Base-by-base conservation (phyloP, 2,113 vertebrate species). In the Anarhynchus alexandrinus region DNA sequence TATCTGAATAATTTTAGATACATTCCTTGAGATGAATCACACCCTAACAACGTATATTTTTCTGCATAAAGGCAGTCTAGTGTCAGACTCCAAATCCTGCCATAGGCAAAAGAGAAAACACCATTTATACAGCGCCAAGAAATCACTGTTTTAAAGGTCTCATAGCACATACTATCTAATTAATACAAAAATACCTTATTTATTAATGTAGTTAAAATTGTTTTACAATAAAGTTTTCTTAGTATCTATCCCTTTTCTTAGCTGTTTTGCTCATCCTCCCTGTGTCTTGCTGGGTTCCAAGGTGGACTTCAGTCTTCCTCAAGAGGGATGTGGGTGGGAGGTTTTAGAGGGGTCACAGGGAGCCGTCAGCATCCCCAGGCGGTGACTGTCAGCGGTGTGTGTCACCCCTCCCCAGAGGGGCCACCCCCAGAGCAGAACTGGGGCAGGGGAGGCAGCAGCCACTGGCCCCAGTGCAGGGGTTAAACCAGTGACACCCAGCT, bases 1-100 rank as follows among this genome's bases (percentile, higher is more conserved):
- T 95, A 94, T 62, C 83, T 59, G 59, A 93, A 92, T 82, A 95
- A 86, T 91, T 91, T 94, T 82, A 89, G 29, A 79, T 86, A 42
- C 38, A 71, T 82, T 82, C 55, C 32, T 82, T 34, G 16, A 91
- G 77, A 94, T 67, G 42, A 94, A 93, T 86, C 57, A 57, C 38
- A 82, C 26, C 13, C 29, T 64, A 71, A 84, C 92, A 45, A 1
- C 42, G 78, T 38, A 11, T 62, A 45, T 82, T 91, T 93, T 34
- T 81, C 83, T 92, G 23, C 67, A 45, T 16, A 69, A 65, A 79
- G 42, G 5, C 16, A 86, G 38, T 64, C 51, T n/a, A 55, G 17
- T 42, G 38, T 71, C 51, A 88, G 47, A 89, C 16, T 64, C 36
- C 38, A 89, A 71, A 84, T 59, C 29, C 55, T 81, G 32, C 18